phyloP scores from a whole-genome alignment of 2,113 vertebrate genomes.

The Hydrochoerus hydrochaeris region DNA sequence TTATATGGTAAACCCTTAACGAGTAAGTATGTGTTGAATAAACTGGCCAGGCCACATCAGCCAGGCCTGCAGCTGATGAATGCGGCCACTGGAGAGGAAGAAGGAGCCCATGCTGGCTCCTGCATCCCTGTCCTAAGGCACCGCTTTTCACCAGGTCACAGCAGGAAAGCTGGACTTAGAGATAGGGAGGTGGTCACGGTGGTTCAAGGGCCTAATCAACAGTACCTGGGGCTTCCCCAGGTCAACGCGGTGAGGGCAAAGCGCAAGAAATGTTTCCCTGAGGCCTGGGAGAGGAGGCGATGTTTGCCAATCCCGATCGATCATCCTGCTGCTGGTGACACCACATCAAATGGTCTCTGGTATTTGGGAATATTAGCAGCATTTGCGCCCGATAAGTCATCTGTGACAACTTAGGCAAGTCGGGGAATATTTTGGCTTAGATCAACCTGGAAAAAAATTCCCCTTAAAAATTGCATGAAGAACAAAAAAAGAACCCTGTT shows the following conservation, averaged over 20 bases:
- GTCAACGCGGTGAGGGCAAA: neutral
- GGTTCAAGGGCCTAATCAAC: neutral
- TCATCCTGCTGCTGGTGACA: neutral
- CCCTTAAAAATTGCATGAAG: slow-evolving; percentile 47
- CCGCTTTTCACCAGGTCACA: neutral
- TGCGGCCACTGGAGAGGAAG: neutral
- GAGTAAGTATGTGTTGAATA: neutral
- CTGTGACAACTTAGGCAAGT: slow-evolving; percentile 33
- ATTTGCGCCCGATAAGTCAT: slow-evolving; percentile 21
- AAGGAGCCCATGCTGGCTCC: neutral
- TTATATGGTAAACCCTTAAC: neutral
- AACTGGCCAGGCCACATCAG: neutral
- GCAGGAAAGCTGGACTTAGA: neutral
- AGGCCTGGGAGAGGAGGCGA: neutral
- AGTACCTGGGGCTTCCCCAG: neutral
- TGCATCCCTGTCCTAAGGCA: neutral
- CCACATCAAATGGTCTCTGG: neutral
- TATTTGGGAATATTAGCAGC: neutral
- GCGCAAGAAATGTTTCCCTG: neutral
- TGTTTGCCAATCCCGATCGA: neutral
- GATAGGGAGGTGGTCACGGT: neutral
- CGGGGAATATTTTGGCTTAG: slow-evolving; percentile 13
- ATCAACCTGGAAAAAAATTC: neutral
- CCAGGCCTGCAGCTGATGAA: neutral
- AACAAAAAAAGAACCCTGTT: neutral